phyloP scores from a whole-genome alignment of 1,140 invertebrate genomes.

The Papilio aristodemus region DNA sequence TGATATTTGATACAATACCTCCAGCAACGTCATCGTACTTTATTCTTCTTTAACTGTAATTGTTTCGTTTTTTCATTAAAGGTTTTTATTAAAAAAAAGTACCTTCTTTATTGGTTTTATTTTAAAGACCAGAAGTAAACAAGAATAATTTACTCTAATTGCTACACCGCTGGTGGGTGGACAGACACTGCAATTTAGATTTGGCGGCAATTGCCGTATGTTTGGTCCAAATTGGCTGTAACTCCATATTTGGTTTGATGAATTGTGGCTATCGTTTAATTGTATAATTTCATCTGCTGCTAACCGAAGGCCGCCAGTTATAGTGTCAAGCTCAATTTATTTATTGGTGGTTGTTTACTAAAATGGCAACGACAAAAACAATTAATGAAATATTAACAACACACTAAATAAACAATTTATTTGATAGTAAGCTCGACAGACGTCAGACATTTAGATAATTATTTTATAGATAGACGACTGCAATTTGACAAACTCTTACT shows the following conservation, averaged over 20 bases:
- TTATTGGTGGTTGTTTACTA: background rate
- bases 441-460: no score
- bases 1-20: no score
- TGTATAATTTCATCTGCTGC: slow-evolving; percentile 36
- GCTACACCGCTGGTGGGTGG: background rate
- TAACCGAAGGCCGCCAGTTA: background rate
- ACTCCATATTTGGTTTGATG: slow-evolving; percentile 8
- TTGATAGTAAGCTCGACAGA: background rate
- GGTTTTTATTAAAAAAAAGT: no score
- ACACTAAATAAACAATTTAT: background rate
- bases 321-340: background rate
- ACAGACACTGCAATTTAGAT: slow-evolving; percentile 18
- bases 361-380: background rate
- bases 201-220: slow-evolving; percentile 7
- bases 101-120: background rate
- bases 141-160: background rate
- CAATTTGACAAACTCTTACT: no score
- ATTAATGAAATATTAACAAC: background rate
- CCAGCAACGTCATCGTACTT: no score
- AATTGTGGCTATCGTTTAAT: slow-evolving; percentile 33
- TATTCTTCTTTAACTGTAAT: no score
- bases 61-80: no score
- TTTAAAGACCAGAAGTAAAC: background rate
- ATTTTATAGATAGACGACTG: no score
- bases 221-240: background rate